Conservation (phyloP, 2,797 vertebrate species). For the Takifugu ocellatus region DNA sequence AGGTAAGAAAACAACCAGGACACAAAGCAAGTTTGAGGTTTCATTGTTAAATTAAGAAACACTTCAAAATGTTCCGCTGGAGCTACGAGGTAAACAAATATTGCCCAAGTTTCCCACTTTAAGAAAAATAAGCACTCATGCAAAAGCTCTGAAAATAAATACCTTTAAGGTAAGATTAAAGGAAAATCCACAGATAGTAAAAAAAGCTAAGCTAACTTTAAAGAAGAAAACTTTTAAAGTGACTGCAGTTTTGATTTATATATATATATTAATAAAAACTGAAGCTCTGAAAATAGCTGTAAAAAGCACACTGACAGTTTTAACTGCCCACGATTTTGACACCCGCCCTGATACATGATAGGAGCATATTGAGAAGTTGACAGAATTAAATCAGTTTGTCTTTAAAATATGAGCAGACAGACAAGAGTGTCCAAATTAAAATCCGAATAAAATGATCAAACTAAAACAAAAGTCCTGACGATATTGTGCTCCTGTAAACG, state of each 20-base stretch:
- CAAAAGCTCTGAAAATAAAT: constrained; percentile 15
- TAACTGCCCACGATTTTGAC: constrained; percentile 9
- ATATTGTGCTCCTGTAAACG: constrained; percentile 2
- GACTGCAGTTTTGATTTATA: neutral
- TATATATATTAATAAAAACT: neutral
- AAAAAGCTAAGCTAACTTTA: constrained; percentile 7
- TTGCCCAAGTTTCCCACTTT: neutral
- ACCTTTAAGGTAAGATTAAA: neutral
- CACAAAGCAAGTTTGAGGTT: neutral
- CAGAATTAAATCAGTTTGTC: neutral
- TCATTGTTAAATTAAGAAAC: constrained; percentile 1
- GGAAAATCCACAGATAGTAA: neutral
- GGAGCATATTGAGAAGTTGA: neutral
- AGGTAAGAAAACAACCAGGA: neutral
- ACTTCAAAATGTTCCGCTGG: constrained; percentile 6
- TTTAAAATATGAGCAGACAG: constrained; percentile 5
- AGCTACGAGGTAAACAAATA: constrained; percentile 4
- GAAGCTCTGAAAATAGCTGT: constrained; percentile 10
- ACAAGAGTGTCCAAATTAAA: constrained; percentile 14
- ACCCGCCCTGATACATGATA: constrained; percentile 8
- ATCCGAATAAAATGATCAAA: constrained; percentile 18
- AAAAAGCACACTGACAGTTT: constrained; percentile 18
- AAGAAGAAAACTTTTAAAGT: constrained; percentile 1
- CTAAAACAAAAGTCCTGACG: constrained; percentile 5
- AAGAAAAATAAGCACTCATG: constrained; percentile 21